Base-by-base conservation (phyloP, 37 sponge, comb jelly and placozoan species). In the Chondrilla cf. caribensis region DNA sequence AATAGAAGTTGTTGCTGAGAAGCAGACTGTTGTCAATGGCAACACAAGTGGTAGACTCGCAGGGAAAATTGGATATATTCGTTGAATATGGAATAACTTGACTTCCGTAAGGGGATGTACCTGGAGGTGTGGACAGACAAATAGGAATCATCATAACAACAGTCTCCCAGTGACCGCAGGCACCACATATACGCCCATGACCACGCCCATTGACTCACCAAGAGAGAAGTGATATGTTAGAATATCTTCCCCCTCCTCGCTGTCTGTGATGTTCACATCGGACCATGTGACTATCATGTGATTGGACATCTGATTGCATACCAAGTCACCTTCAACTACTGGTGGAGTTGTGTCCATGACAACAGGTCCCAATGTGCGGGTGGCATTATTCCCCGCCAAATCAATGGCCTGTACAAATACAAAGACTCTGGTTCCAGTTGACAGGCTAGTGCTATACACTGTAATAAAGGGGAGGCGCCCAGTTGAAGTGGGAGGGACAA, bases 341-440 rank as follows among this genome's bases (percentile, higher is more conserved):
- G 94, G 94, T 9, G 94, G 90, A 0, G 88, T 67, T 3, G 83
- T 78, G 43, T 94, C 94, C 24, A 94, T 73, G 2, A 90, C 38
- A 47, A 94, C 75, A 29, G 94, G 94, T 37, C 94, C 94, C 29
- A 94, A 38, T 14, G 44, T 71, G 26, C 47, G 43, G 0, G 60
- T 47, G 0, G 47, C 42, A 28, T 6, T 64, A 28, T 79, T 78
- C 70, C 42, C 47, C 0, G 91, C 84, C 17, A 85, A 42, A 39
- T 90, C 90, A 47, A 25, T 54, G 17, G 85, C 89, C n/a, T 32
- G 15, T 3, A 93, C 18, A 9, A 57, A n/a, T 3, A 93, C 58
- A 35, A 86, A 89, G 18, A 93, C 78, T 33, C 0, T 2, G 18
- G 19, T 79, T 2, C 87, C 87, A 37, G 78, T 54, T 40, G 2